Evolutionary conservation across 2,888 invertebrate species (phyloP).

Genomic region (Thyatira batis): DNA sequence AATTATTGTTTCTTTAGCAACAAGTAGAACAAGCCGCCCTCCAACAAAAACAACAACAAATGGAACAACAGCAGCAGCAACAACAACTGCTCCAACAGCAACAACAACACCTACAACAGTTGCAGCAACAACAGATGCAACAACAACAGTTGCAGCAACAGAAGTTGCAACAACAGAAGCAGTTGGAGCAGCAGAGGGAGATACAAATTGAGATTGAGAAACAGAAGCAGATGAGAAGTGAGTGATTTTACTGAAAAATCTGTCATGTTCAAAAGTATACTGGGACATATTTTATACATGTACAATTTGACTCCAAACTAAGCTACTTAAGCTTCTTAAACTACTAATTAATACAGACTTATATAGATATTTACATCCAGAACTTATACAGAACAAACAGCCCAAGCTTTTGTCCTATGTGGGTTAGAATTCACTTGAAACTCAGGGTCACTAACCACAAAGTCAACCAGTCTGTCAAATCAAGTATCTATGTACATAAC

Average conservation of each 20-base stretch:
- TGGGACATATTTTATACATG: no score
- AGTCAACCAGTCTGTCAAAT: no score
- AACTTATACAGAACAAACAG: no score
- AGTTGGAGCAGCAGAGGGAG: constrained; percentile 16
- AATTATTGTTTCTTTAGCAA: constrained; percentile 20
- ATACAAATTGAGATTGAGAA: constrained; percentile 24
- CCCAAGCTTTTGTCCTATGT: no score
- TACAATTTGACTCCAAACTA: no score
- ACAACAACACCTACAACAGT: constrained; percentile 8
- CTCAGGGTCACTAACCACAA: no score
- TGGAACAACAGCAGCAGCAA: constrained; percentile 6
- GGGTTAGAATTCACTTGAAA: no score
- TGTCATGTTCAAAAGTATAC: neutral
- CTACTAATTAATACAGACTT: no score
- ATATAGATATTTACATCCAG: no score
- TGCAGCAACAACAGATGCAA: constrained; percentile 10
- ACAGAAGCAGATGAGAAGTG: constrained; percentile 38
- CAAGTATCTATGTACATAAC: no score
- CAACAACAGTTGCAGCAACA: constrained; percentile 29
- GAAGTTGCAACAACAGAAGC: constrained; percentile 16
- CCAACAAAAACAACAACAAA: constrained; percentile 5
- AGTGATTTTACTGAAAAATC: constrained; percentile 21
- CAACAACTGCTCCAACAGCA: constrained; percentile 11
- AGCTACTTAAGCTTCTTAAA: no score
- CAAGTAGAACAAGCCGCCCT: constrained; percentile 17